Base-by-base conservation (phyloP, 2,888 invertebrate genomes). In the Julus scanicus region DNA sequence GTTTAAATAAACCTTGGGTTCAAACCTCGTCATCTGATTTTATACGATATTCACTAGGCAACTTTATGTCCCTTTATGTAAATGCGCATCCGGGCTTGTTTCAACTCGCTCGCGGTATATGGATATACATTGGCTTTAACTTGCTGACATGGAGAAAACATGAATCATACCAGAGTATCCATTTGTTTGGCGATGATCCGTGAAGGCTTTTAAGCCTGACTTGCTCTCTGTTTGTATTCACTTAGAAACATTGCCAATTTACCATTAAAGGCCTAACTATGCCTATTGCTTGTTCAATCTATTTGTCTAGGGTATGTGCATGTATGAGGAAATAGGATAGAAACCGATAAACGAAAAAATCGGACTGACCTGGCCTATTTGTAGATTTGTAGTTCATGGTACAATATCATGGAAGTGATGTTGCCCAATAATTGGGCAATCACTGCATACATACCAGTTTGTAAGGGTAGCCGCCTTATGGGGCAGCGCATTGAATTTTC, bases 171-270 rank as follows among this genome's bases (percentile, higher is more conserved):
- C 71, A 71, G 29, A 71, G 71, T 71, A 71, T 71, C 71, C 71
- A 29, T 71, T 71, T 71, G 71, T 71, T 71, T 71, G 71, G 71
- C 71, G 11, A 71, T 71, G 71, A 71, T 71, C 71, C 71, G 71
- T 71, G 29, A 71, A 71, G 71, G 71, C 71, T 71, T 71, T 71
- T n/a, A 71, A 71, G 71, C 71, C 71, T 71, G 71, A 2, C 29
- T 71, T 11, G 29, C 71, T 71, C 29, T 71, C 71, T 71, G 71
- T 71, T 71, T 71, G 71, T 29, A 71, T 71, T 71, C 71, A 71
- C 71, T 71, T 71, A 29, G n/a, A 71, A 71, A 20, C 71, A 71
- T 71, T 71, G 71, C 71, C 71, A 71, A 71, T 71, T 71, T 71
- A 71, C 71, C 71, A 71, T 20, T 71, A 63, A 29, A 71, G 71